Percentiles rank a stretch among this genome's conserved stretches.
phyloP scores from a whole-genome alignment of 2,888 invertebrate genomes.

The Megaustenia siamemsis region DNA sequence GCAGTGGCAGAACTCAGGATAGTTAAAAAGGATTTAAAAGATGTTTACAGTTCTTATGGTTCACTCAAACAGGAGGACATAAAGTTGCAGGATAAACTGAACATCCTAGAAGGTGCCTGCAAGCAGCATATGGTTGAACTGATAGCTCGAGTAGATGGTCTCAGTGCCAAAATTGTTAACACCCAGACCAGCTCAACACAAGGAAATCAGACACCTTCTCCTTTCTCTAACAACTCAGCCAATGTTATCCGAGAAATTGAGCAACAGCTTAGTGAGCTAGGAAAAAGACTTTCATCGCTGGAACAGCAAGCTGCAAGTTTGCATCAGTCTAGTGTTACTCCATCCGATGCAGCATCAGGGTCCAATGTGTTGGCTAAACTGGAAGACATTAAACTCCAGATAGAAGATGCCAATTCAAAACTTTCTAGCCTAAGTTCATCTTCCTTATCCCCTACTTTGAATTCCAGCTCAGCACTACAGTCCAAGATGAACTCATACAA shows the following conservation, averaged over 20 bases:
- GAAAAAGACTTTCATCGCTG: constrained; percentile 65
- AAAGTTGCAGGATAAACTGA: constrained; percentile 81
- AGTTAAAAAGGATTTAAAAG: constrained; percentile 65
- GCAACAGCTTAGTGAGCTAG: constrained; percentile 66
- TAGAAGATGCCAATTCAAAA: constrained; percentile 65
- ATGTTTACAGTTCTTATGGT: constrained; percentile 63
- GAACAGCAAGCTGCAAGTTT: constrained; percentile 61
- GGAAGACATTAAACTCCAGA: constrained; percentile 68
- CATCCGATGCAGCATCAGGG: constrained; percentile 17
- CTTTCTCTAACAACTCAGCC: constrained; percentile 30
- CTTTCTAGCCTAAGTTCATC: constrained; percentile 65
- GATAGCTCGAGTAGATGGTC: constrained; percentile 90
- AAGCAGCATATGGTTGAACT: constrained; percentile 85
- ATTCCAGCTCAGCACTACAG: constrained; percentile 11
- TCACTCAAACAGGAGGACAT: constrained; percentile 63
- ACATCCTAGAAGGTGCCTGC: constrained; percentile 83
- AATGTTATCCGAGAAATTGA: constrained; percentile 64
- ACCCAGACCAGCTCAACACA: constrained; percentile 23
- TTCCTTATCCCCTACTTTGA: constrained; percentile 46
- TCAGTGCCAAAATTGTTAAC: constrained; percentile 86
- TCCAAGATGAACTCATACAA: constrained; percentile 31
- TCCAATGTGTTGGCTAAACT: constrained; percentile 62
- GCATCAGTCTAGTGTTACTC: background rate
- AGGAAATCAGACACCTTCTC: background rate
- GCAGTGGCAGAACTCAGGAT: constrained; percentile 66